Evolutionary conservation across 2,797 vertebrate species (phyloP), one percentile per base, ranked within the genome.

Genomic region (Staurois parvus): DNA sequence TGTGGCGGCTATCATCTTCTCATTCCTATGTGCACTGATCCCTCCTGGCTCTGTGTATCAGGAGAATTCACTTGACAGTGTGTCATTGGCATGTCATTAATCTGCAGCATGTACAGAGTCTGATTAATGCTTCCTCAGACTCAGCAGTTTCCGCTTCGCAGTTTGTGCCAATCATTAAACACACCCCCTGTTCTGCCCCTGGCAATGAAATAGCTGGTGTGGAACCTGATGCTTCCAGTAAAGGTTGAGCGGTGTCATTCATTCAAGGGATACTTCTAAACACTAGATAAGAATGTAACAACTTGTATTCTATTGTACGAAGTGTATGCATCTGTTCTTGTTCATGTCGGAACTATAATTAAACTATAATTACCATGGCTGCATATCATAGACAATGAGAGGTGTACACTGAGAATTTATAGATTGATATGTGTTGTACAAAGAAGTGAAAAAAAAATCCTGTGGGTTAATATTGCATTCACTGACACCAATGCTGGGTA

Each of bases 41-140:
- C 83, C 29, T 79, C 40, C 12, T 67, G 52, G 56, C 52, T 37
- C 21, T 37, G 12, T 73, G 76, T 74, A 73, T 67, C 32, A 73
- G 32, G 40, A 74, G 37, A 74, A 84, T 48, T 52, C 12, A 56
- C 37, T 40, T 79, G 76, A 79, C 75, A 72, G 83, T 76, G n/a
- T 78, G 32, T 78, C 52, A 84, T 67, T 9, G 21, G 12, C 68
- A 32, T 72, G 67, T 72, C 37, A 73, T 66, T 78, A 84, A 79
- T 79, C 76, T 66, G 24, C 52, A 73, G 34, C 68, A 30, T 34
- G 64, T 77, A 62, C 17, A 37, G 8, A 66, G 56, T 45, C 56
- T 48, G 56, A 72, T 17, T 77, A 70, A 77, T 78, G 74, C 52
- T 78, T 79, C 56, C 21, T 70, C 83, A 85, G 69, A 62, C 67